Evolutionary conservation across 2,797 vertebrate genomes (phyloP), one percentile per base, ranked within the genome.

Genomic region (Linurgus olivaceus): DNA sequence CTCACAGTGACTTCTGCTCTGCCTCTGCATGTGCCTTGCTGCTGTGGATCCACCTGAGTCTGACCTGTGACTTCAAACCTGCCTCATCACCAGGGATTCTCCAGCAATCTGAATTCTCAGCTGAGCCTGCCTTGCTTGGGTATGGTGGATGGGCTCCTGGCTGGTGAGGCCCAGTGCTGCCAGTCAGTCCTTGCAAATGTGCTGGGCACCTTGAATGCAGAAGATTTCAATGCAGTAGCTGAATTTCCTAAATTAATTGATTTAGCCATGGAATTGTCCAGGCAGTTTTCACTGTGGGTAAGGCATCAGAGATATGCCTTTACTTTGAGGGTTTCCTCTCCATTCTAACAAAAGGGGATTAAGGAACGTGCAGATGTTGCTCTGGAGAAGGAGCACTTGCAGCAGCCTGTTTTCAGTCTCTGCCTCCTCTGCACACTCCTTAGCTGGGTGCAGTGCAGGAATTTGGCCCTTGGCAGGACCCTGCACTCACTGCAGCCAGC

Each of bases 11-110:
- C 2, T 61, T 71, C 37, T 83, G 9, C 14, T 17, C 26, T 45
- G 11, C 21, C 19, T 21, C 13, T 74, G 29, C 9, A 0, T 13
- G 2, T 37, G 37, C 5, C 5, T 63, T 67, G 11, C 7, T 3
- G 1, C 19, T 61, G 14, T 55, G n/a, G 24, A 6, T 11, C 11
- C 33, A 6, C 4, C 4, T 67, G 26, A 13, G 11, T 10, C 5
- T 45, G 62, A 45, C 16, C 33, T 33, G 19, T 70, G 13, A 9
- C 20, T 63, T 84, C n/a, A 65, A 24, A 24, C 8, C 25, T 68
- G 31, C 18, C 10, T 71, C 2, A 5, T 58, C 5, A 11, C n/a
- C 0, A 1, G 17, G 38, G 47, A 13, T 19, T 67, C 10, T 48
- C 9, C 31, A 42, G 24, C 40, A 72, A 15, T 11, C 9, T 29